Evolutionary conservation across 2,113 vertebrate genomes (phyloP).

Genomic region (Coturnix japonica): DNA sequence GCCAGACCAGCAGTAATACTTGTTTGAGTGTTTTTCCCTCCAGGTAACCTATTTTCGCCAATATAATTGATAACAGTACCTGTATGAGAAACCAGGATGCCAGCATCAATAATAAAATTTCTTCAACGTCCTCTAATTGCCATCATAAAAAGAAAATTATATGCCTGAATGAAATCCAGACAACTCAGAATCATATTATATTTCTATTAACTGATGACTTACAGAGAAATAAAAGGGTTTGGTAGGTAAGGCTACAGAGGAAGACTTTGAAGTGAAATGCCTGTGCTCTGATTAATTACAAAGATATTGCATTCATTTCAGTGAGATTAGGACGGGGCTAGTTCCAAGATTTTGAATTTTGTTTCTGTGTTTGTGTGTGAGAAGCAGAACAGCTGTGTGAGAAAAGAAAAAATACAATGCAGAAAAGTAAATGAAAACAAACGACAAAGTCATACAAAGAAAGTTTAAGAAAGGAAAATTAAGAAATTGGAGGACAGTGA

Average conservation of each 20-base stretch:
- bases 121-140: not conserved
- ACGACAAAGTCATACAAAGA: not conserved
- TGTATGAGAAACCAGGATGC: not conserved
- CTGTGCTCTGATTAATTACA: not conserved
- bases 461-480: not conserved
- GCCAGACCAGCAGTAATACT: not conserved
- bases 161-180: not conserved
- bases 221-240: not conserved
- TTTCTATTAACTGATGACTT: not conserved
- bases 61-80: not conserved
- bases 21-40: not conserved
- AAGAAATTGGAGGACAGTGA: not conserved
- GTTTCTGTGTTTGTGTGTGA: not conserved
- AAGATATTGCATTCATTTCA: not conserved
- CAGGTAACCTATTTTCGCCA: not conserved
- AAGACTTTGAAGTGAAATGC: not conserved
- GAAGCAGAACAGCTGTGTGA: not conserved
- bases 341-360: not conserved
- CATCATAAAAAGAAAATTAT: slow-evolving; percentile 24
- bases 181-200: not conserved
- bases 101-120: not conserved
- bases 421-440: not conserved
- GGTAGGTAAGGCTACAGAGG: not conserved
- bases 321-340: not conserved
- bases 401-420: not conserved